Percentiles rank a stretch among this genome's conserved stretches.
phyloP scores from a whole-genome alignment of 92 coral and sea anemone genomes.

The Siderastrea siderea region DNA sequence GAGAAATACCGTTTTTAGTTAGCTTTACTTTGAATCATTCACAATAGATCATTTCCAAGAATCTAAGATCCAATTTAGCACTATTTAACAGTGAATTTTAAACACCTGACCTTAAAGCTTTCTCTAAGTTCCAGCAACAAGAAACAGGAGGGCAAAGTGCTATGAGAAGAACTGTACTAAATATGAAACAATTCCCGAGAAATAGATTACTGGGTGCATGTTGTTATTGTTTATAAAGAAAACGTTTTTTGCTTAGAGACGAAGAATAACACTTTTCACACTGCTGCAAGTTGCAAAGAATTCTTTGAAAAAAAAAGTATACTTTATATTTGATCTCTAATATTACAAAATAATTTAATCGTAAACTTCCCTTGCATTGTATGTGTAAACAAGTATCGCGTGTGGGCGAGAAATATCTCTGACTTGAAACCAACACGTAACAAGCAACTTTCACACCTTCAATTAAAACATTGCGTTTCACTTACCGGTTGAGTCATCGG shows the following conservation, averaged over 20 bases:
- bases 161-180: neutral
- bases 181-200: too few relatives aligned
- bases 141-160: neutral
- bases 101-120: neutral
- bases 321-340: too few relatives aligned
- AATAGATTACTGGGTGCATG: too few relatives aligned
- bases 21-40: neutral
- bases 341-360: neutral
- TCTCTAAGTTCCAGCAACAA: neutral
- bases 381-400: neutral
- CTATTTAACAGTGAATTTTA: neutral
- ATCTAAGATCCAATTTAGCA: neutral
- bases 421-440: conserved; percentile 5
- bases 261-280: neutral
- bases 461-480: neutral
- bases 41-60: conserved; percentile 27
- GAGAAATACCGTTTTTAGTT: neutral
- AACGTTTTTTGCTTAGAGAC: neutral
- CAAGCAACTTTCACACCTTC: neutral
- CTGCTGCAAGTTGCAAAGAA: too few relatives aligned
- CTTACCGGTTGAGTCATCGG: conserved; percentile 19
- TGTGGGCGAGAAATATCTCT: neutral
- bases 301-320: too few relatives aligned
- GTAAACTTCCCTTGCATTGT: neutral
- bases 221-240: too few relatives aligned